Evolutionary conservation across 2,888 invertebrate species (phyloP), one percentile per base, ranked within the genome.

Genomic region (Himalopsyche anomala): DNA sequence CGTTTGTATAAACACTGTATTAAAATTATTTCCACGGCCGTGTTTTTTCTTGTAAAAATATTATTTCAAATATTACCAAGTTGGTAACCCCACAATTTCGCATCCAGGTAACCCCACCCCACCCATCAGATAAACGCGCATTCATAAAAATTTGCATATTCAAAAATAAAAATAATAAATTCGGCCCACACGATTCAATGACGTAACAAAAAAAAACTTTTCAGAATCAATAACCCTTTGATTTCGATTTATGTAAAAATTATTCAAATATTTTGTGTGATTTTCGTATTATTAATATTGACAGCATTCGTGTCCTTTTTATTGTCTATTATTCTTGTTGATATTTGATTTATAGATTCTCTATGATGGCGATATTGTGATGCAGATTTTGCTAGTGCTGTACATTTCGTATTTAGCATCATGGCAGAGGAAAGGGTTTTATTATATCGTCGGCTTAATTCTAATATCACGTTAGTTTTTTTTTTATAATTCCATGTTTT

Each of bases 161-260:
- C n/a, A 80, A 45, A 80, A 45, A n/a, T 80, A 45, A 42, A 80
- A 80, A 45, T 6, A 42, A 51, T 51, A 51, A 45, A 45, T 80
- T 1, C 8, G 17, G 15, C 45, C 80, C 42, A 80, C 51, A 51
- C 51, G n/a, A 28, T 80, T 80, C 45, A 80, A 80, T 51, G 80
- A 80, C 80, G 51, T 80, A 74, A 74, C 74, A 74, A 74, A 74
- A 74, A 19, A 74, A 36, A 69, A 36, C 74, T 74, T 38, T 74
- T 74, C 38, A 45, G 40, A 80, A 80, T 80, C 80, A 80, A 80
- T 80, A 80, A 45, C 45, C 51, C 51, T 42, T 45, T 80, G 51
- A 80, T 80, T 80, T 80, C 80, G 80, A 80, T 80, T 80, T 80
- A 80, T 80, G 45, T 42, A 42, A 42, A 80, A 80, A 80, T 80